Evolutionary conservation across 2,888 invertebrate genomes (phyloP), one percentile per base, ranked within the genome.

Genomic region (Microplitis manilae): DNA sequence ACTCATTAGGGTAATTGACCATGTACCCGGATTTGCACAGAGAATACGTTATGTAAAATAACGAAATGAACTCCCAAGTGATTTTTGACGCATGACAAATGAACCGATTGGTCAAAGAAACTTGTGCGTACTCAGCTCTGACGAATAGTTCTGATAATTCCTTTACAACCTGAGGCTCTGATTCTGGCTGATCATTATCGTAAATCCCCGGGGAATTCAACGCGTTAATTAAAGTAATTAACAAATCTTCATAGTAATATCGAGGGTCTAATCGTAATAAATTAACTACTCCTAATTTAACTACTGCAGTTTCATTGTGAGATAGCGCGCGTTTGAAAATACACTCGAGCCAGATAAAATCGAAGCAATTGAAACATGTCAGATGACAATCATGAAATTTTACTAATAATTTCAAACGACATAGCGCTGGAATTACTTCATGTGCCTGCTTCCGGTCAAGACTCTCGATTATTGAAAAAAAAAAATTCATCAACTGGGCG

Each of bases 371-470:
- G 4, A 83, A 82, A 75, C 85, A 85, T 1, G 70, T 41, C 68
- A 70, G 70, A 41, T 87, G 86, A 5, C 82, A 77, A 9, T 70
- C 39, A 20, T 80, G 83, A 13, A 79, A 80, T n/a, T 83, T 65
- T 41, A 87, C 78, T 59, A 91, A 83, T 77, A 79, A 84, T 15
- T 85, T 76, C 75, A 91, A 78, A 72, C 90, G 81, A 1, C 91
- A 91, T 64, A 95, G 88, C 15, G 94, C 92, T 61, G 95, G 95
- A 77, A 92, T 89, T 13, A 95, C 93, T 78, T 96, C 92, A 89
- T 95, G 95, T 73, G 92, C 92, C 86, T 95, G 95, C 84, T 94
- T 95, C 86, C 96, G 96, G 88, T 95, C 94, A 68, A 95, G 90
- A 67, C 93, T 93, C 86, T 96, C 95, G 69, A 95, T 87, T 17